Base-by-base conservation (phyloP, 2,888 invertebrate species). In the Nebria brevicollis region DNA sequence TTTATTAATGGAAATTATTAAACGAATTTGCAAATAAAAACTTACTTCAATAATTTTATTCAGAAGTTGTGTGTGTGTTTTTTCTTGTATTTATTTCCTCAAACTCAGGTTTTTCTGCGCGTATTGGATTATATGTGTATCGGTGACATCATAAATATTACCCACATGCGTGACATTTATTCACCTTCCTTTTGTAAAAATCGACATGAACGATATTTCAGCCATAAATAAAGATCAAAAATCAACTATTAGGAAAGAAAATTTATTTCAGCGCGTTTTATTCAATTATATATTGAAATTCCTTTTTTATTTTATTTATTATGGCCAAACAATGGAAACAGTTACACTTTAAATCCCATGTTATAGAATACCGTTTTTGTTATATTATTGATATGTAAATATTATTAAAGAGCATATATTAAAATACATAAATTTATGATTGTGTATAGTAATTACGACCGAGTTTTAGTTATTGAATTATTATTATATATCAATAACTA, bases 81-180 rank as follows among this genome's bases (percentile, higher is more conserved):
- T 26, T n/a, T 72, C 34, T 34, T 34, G 7, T 5, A 34, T 72
- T 72, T 72, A 72, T 72, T 72, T 72, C 41, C 34, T 41, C 41
- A 73, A 15, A n/a, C 15, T 5, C 43, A 2, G 73, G 26, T 5
- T 20, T 11, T 42, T 13, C 43, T 73, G 73, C 20, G 73, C n/a
- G 42, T 73, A 13, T 73, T 7, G 15, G 4, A 6, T n/a, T 11
- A 42, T 41, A 73, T 42, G 73, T 73, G 41, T 34, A 13, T n/a
- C 15, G 43, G 42, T 6, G 73, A 34, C 73, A 73, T 73, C 73
- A 10, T 26, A 73, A 73, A 73, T 25, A 73, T 73, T 73, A 73
- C 13, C 73, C 42, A 13, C 41, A n/a, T 42, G 26, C 73, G 73
- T 73, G 42, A 73, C 41, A 26, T 70, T 54, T 54, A 54, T 54